These are phyloP conservation scores for Premnoplex brunnescens DNA, from an alignment of 2,797 vertebrate species.

Conservation along the genomic window DNA sequence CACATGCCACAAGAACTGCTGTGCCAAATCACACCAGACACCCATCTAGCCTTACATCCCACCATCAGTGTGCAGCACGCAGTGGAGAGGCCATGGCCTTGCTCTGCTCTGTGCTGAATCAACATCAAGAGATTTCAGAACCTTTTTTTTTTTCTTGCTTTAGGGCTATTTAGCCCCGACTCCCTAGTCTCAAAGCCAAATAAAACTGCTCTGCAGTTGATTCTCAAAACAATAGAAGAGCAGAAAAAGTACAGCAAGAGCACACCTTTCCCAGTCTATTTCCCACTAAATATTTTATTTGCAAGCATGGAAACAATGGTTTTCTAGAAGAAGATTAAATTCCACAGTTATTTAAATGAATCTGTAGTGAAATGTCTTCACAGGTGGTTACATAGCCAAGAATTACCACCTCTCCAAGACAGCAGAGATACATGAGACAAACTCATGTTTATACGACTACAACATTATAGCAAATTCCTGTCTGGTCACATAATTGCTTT, in stretches of 20 bases:
- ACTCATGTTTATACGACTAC: accelerated
- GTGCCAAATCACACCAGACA: not conserved
- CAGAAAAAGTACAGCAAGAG: not conserved
- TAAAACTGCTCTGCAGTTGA: not conserved
- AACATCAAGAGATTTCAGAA: not conserved
- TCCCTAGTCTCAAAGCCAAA: not conserved
- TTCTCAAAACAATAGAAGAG: not conserved
- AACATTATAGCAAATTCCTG: not conserved
- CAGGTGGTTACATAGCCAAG: not conserved
- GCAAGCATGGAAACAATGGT: not conserved
- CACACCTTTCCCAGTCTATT: not conserved
- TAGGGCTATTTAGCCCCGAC: not conserved
- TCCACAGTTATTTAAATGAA: not conserved
- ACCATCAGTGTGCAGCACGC: not conserved
- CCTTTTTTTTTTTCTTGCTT: not conserved
- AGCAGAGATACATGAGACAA: not conserved
- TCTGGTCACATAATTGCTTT: not conserved
- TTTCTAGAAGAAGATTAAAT: not conserved
- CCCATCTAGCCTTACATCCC: not conserved
- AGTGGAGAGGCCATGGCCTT: not conserved
- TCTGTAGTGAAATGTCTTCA: not conserved
- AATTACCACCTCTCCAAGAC: not conserved
- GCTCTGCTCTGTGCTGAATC: not conserved
- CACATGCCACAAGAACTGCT: not conserved
- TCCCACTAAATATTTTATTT: not conserved